These are phyloP conservation scores for Lordiphosa fenestrarum DNA, from an alignment of 2,888 invertebrate genomes.

Conservation along the genomic window DNA sequence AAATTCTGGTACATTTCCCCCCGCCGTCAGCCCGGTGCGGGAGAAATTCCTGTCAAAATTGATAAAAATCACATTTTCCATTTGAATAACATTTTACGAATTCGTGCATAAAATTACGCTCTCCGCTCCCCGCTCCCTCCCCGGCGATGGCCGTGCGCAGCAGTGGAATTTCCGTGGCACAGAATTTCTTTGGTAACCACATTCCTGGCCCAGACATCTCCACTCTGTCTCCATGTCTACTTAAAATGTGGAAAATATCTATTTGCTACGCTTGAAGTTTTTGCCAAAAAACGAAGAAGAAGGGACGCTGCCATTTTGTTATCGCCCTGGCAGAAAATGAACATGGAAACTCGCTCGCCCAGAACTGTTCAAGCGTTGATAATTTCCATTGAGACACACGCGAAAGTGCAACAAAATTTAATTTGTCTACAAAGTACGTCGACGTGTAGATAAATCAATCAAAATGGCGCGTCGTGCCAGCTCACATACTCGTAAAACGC, in stretches of 20 bases:
- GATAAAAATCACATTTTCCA: slow-evolving; percentile 80
- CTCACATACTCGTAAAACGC: slow-evolving; percentile 25
- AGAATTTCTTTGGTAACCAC: slow-evolving; percentile 59
- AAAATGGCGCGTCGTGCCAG: slow-evolving; percentile 45
- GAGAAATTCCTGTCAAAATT: slow-evolving; percentile 78
- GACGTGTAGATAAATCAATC: slow-evolving; percentile 66
- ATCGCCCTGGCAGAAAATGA: slow-evolving; percentile 61
- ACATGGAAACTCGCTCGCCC: slow-evolving; percentile 60
- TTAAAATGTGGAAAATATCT: slow-evolving; percentile 74
- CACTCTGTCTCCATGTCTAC: slow-evolving; percentile 43
- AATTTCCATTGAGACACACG: slow-evolving; percentile 51
- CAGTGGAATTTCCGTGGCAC: slow-evolving; percentile 62
- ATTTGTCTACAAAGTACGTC: slow-evolving; percentile 70
- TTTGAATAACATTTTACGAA: slow-evolving; percentile 79
- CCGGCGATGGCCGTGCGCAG: slow-evolving; percentile 26
- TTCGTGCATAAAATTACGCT: slow-evolving; percentile 79
- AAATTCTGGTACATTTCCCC: slow-evolving; percentile 36
- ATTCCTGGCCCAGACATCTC: slow-evolving; percentile 36
- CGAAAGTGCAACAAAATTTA: slow-evolving; percentile 49
- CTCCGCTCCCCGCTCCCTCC: slow-evolving; percentile 11
- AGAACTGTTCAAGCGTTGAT: slow-evolving; percentile 75
- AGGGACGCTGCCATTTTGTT: slow-evolving; percentile 49
- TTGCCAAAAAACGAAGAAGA: slow-evolving; percentile 13
- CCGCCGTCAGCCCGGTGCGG: slow-evolving; percentile 46
- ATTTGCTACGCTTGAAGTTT: slow-evolving; percentile 68